Evolutionary conservation across 1,140 invertebrate species (phyloP).

Genomic region (Dendrolimus kikuchii): DNA sequence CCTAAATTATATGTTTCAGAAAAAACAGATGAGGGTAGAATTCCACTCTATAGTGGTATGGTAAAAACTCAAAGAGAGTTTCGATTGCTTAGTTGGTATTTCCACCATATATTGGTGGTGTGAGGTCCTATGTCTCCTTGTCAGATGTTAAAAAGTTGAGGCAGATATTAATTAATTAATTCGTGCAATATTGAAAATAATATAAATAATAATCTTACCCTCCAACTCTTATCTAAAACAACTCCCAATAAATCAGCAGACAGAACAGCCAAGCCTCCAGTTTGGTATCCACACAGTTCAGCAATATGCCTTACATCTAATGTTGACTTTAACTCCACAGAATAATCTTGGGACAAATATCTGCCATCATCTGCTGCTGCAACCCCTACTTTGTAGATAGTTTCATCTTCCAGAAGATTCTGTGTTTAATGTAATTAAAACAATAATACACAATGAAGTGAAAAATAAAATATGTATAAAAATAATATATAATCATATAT

Average conservation of each 20-base stretch:
- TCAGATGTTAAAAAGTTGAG: no score
- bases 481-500: no score
- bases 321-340: conserved; percentile 75
- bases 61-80: no score
- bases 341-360: conserved; percentile 79
- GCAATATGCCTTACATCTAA: conserved; percentile 82
- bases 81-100: no score
- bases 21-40: no score
- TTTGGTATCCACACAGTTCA: conserved; percentile 53
- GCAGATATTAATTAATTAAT: no score
- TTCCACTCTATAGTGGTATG: no score
- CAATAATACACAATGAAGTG: no score
- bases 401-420: conserved; percentile 69
- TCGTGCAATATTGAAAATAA: not conserved
- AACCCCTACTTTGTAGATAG: conserved; percentile 83
- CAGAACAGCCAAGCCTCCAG: conserved; percentile 75
- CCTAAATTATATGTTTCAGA: no score
- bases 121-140: no score
- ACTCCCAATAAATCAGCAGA: conserved; percentile 73
- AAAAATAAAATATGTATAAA: no score
- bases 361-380: conserved; percentile 80
- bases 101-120: no score
- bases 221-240: conserved; percentile 78
- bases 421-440: conserved; percentile 30
- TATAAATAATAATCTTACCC: conserved; percentile 19